phyloP scores from a whole-genome alignment of 2,797 vertebrate species.

The Catharus ustulatus region DNA sequence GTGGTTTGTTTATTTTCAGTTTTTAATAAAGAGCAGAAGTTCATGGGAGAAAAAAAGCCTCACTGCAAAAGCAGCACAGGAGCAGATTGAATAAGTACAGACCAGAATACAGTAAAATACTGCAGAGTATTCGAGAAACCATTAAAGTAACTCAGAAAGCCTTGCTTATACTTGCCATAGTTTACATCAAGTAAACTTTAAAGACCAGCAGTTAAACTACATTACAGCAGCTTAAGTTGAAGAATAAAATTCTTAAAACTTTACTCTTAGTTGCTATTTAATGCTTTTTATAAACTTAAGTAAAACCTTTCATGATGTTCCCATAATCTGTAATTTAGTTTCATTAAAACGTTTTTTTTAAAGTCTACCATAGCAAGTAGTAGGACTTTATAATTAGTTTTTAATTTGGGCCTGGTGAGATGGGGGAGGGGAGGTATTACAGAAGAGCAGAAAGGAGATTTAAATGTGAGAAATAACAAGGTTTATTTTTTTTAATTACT shows the following conservation, averaged over 20 bases:
- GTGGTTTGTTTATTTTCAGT: not conserved
- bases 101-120: not conserved
- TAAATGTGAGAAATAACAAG: fast-evolving
- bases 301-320: not conserved
- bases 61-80: not conserved
- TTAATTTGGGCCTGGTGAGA: not conserved
- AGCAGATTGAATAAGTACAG: not conserved
- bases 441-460: not conserved
- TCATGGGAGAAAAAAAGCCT: not conserved
- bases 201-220: not conserved
- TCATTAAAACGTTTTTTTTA: not conserved
- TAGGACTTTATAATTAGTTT: not conserved
- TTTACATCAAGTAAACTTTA: not conserved
- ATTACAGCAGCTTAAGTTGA: not conserved
- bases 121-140: not conserved
- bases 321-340: not conserved
- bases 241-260: not conserved
- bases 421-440: not conserved
- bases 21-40: not conserved
- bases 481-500: not conserved
- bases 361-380: not conserved
- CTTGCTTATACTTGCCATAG: not conserved
- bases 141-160: not conserved
- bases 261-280: not conserved
- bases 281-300: not conserved